A percentile compares a stretch with the other conserved stretches of the same genome.
phyloP scores from a whole-genome alignment of 1,140 invertebrate species.

The Euglossa dilemma region DNA sequence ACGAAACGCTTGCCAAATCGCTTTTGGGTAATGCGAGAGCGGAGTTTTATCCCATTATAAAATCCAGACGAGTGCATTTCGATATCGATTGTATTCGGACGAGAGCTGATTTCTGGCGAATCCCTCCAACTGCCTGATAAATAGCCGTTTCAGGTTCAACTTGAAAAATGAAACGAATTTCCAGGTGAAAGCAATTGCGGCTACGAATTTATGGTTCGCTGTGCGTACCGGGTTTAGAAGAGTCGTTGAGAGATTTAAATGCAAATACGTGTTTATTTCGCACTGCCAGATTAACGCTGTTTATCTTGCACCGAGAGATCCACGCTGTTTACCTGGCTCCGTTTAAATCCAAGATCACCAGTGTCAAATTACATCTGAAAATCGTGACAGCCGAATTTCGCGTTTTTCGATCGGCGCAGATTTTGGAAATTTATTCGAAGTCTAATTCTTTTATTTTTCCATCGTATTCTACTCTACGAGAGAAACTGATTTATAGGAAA shows the following conservation, averaged over 20 bases:
- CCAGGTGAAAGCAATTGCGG: too few relatives aligned
- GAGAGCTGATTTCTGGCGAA: background rate
- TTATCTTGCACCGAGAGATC: background rate
- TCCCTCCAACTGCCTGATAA: background rate
- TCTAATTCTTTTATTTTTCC: too few relatives aligned
- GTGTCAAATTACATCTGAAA: background rate
- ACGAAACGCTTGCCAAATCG: slow-evolving; percentile 19
- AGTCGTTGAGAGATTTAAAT: background rate
- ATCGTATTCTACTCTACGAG: too few relatives aligned
- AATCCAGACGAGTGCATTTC: background rate
- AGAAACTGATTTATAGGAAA: too few relatives aligned
- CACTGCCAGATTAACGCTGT: background rate
- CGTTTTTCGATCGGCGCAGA: too few relatives aligned
- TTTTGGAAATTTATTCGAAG: too few relatives aligned
- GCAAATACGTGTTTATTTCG: background rate
- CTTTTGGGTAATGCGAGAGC: background rate
- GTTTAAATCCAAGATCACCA: background rate
- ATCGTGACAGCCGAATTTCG: too few relatives aligned
- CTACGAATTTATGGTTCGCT: background rate
- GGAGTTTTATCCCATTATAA: slow-evolving; percentile 3
- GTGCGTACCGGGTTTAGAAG: background rate
- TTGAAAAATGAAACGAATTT: background rate
- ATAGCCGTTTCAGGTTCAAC: background rate
- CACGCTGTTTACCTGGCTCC: background rate
- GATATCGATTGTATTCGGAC: background rate